Conservation (phyloP, 1,140 invertebrate genomes). For the Eumaeus atala region DNA sequence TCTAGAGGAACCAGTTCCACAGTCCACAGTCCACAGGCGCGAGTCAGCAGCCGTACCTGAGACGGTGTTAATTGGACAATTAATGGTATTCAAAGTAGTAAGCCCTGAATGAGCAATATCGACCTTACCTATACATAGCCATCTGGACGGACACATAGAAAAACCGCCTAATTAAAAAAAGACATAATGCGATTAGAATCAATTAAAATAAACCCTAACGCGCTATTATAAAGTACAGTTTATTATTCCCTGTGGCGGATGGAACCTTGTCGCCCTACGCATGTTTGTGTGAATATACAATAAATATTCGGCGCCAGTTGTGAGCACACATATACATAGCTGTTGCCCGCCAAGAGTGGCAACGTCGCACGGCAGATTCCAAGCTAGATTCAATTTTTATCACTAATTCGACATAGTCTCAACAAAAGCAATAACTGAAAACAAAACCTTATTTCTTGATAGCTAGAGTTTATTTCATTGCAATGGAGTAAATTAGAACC, state of each 20-base stretch:
- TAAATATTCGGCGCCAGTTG: conserved; percentile 73
- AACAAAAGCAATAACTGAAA: conserved; percentile 15
- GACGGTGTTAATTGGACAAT: conserved; percentile 3
- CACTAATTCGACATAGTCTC: conserved; percentile 41
- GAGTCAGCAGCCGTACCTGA: neutral
- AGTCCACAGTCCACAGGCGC: too few species aligned
- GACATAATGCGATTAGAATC: conserved; percentile 26
- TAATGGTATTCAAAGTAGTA: conserved; percentile 9
- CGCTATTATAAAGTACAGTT: conserved; percentile 36
- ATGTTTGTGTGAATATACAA: conserved; percentile 71
- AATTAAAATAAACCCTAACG: conserved; percentile 38
- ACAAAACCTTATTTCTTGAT: conserved; percentile 18
- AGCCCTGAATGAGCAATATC: conserved; percentile 29
- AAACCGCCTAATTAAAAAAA: conserved; percentile 42
- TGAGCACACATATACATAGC: conserved; percentile 71
- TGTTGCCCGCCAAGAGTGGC: conserved; percentile 54
- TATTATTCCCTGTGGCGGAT: conserved; percentile 29
- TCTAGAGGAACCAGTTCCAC: conserved; percentile 11
- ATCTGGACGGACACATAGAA: conserved; percentile 72
- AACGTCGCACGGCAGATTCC: conserved; percentile 64
- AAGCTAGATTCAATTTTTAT: conserved; percentile 51
- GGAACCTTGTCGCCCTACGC: conserved; percentile 63
- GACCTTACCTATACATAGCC: conserved; percentile 70
- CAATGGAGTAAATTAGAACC: conserved; percentile 23
- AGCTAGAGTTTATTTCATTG: conserved; percentile 23